Evolutionary conservation across 2,888 invertebrate genomes (phyloP).

Genomic region (Drosophila prolongata): DNA sequence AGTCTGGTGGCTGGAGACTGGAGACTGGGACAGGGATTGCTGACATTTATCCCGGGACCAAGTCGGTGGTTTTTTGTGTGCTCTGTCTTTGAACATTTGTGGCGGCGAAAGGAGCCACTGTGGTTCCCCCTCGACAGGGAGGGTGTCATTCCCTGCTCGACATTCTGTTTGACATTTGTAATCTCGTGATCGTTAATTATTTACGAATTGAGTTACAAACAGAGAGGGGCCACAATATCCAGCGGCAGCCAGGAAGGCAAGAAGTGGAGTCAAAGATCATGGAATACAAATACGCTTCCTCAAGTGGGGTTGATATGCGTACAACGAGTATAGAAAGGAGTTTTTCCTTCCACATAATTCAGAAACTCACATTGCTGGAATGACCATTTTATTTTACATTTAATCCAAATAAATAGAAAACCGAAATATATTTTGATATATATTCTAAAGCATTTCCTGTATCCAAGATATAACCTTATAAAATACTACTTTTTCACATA

Average conservation of each 20-base stretch:
- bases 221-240: constrained; percentile 33
- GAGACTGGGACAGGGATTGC: constrained; percentile 10
- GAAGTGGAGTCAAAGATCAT: constrained; percentile 59
- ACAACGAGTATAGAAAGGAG: too few species aligned
- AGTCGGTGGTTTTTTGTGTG: constrained; percentile 42
- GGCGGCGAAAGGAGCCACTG: constrained; percentile 31
- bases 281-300: constrained; percentile 57
- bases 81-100: constrained; percentile 57
- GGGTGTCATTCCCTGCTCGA: constrained; percentile 69
- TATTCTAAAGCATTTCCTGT: too few species aligned
- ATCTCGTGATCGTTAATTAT: constrained; percentile 84
- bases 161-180: constrained; percentile 84
- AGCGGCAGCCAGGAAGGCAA: constrained; percentile 18
- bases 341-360: too few species aligned
- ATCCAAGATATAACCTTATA: too few species aligned
- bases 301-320: too few species aligned
- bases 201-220: constrained; percentile 80
- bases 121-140: constrained; percentile 10
- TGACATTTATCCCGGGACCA: constrained; percentile 18
- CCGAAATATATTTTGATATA: too few species aligned
- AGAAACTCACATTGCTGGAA: too few species aligned
- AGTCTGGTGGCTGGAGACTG: constrained; percentile 23
- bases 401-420: too few species aligned
- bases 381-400: too few species aligned
- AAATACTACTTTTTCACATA: too few species aligned